A percentile compares a stretch with the other conserved stretches of the same genome.
phyloP scores from a whole-genome alignment of 1,140 invertebrate genomes.

The Phenacoccus solenopsis region DNA sequence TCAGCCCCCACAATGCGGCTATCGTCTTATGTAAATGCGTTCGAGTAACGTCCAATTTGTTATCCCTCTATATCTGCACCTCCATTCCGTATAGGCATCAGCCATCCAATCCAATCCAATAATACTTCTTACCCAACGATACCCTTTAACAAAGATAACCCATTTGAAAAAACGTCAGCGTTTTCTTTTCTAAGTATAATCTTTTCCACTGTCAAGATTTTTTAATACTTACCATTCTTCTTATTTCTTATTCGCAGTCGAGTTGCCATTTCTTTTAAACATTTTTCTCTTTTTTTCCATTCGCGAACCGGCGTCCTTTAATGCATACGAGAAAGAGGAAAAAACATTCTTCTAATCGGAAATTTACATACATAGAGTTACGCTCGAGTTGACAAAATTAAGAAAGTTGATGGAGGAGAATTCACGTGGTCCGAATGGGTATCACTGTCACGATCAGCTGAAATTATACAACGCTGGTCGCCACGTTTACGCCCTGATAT shows the following conservation, averaged over 20 bases:
- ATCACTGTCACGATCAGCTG: not conserved
- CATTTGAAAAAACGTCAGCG: slow-evolving; percentile 24
- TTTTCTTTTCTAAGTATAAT: slow-evolving; percentile 18
- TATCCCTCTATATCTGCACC: slow-evolving; percentile 21
- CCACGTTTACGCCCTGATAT: not conserved
- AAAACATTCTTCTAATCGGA: not conserved
- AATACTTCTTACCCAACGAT: slow-evolving; percentile 6
- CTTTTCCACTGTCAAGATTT: slow-evolving; percentile 14
- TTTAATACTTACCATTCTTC: slow-evolving; percentile 14
- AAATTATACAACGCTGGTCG: not conserved
- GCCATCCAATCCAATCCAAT: slow-evolving; percentile 20
- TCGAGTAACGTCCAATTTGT: slow-evolving; percentile 24
- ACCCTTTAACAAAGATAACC: slow-evolving; percentile 24
- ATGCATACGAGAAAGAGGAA: not conserved
- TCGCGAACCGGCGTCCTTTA: not conserved
- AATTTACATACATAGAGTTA: not conserved
- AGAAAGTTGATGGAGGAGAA: too few species aligned
- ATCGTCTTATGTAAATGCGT: slow-evolving; percentile 23
- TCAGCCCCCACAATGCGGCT: slow-evolving; percentile 15
- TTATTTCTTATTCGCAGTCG: slow-evolving; percentile 10
- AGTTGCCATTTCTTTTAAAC: slow-evolving; percentile 11
- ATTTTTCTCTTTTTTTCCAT: not conserved
- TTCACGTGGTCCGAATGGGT: not conserved
- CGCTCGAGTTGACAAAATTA: not conserved
- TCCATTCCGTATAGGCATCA: not conserved